phyloP scores from a whole-genome alignment of 2,888 invertebrate genomes.

The Nudaria mundana region DNA sequence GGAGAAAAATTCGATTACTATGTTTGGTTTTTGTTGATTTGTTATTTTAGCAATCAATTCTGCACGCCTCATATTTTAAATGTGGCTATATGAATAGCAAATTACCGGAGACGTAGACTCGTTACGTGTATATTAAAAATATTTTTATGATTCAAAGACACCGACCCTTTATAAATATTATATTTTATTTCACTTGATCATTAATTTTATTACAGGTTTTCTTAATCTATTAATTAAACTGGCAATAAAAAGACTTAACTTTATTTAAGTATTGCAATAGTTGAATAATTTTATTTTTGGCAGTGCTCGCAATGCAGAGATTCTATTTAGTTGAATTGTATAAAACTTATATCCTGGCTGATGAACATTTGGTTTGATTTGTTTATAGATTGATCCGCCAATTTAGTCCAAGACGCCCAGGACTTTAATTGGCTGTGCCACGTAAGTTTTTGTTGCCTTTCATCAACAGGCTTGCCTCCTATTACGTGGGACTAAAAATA shows the following conservation, averaged over 20 bases:
- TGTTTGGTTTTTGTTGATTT: slow-evolving; percentile 26
- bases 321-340: too few species aligned
- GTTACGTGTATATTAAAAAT: not conserved
- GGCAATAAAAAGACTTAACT: slow-evolving; percentile 1
- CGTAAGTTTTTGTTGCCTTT: too few species aligned
- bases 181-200: not conserved
- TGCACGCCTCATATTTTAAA: slow-evolving; percentile 24
- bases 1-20: slow-evolving; percentile 11
- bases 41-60: slow-evolving; percentile 28
- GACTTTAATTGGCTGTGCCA: too few species aligned
- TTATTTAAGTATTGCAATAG: slow-evolving; percentile 1
- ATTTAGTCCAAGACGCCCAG: too few species aligned
- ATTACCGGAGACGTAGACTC: not conserved
- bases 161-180: slow-evolving; percentile 2
- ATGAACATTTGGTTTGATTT: too few species aligned
- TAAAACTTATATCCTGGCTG: too few species aligned
- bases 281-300: slow-evolving; percentile 4
- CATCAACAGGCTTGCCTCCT: too few species aligned
- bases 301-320: too few species aligned
- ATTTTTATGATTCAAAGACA: slow-evolving; percentile 3
- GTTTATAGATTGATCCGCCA: too few species aligned
- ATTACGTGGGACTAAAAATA: too few species aligned
- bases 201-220: slow-evolving; percentile 3
- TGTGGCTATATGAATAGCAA: slow-evolving; percentile 10
- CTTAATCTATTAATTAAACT: slow-evolving; percentile 6